phyloP scores from a whole-genome alignment of 2,888 invertebrate genomes.

The Pasiphila rectangulata region DNA sequence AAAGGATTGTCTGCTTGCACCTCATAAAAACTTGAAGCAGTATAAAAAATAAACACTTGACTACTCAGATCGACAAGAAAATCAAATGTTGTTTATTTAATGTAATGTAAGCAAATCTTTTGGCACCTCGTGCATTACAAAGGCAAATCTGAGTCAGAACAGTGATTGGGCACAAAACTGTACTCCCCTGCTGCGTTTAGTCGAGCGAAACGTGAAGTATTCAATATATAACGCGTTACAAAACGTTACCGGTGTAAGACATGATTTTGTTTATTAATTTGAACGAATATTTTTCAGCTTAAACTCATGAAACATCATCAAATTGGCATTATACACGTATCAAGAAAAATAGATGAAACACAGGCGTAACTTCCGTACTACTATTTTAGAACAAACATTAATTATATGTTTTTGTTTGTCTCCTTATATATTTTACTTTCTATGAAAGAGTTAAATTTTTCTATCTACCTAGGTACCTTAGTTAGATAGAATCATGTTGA shows the following conservation, averaged over 20 bases:
- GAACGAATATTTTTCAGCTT: too few relatives aligned
- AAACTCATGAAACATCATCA: too few relatives aligned
- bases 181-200: constrained; percentile 14
- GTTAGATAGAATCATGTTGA: too few relatives aligned
- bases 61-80: constrained; percentile 24
- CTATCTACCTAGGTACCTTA: too few relatives aligned
- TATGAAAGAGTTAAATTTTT: too few relatives aligned
- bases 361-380: too few relatives aligned
- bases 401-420: too few relatives aligned
- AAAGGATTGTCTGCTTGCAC: constrained; percentile 39
- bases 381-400: too few relatives aligned
- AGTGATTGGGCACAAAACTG: constrained; percentile 16
- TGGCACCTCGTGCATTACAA: constrained; percentile 18
- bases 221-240: neutral
- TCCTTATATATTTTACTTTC: too few relatives aligned
- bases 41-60: constrained; percentile 23
- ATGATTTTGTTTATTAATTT: constrained; percentile 2
- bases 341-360: too few relatives aligned
- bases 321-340: too few relatives aligned
- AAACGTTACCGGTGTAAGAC: neutral
- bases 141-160: constrained; percentile 18
- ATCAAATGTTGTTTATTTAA: constrained; percentile 14
- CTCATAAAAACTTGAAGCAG: constrained; percentile 11
- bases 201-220: constrained; percentile 20
- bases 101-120: constrained; percentile 21